Evolutionary conservation across 2,888 invertebrate species (phyloP).

Genomic region (Monochamus alternatus): DNA sequence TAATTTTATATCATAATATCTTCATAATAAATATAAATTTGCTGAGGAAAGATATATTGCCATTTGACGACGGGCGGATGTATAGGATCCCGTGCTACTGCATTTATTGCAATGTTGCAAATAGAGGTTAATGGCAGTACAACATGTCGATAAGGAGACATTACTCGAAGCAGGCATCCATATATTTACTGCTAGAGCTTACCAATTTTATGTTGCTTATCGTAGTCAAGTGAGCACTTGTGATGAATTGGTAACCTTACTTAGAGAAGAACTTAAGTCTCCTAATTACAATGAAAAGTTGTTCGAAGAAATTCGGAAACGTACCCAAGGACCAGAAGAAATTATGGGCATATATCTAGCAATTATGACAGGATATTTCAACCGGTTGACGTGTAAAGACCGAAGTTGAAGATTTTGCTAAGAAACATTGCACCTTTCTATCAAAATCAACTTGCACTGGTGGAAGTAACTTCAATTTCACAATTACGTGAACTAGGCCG

Average conservation of each 20-base stretch:
- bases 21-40: no score
- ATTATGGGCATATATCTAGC: conserved; percentile 17
- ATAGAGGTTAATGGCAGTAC: no score
- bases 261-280: conserved; percentile 19
- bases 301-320: no score
- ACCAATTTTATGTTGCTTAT: conserved; percentile 26
- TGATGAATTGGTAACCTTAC: conserved; percentile 27
- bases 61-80: no score
- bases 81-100: no score
- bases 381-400: background rate
- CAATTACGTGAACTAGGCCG: background rate
- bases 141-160: conserved; percentile 10
- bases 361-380: conserved; percentile 18
- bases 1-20: no score
- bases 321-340: background rate
- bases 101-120: no score
- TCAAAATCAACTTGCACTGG: no score
- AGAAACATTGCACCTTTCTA: no score
- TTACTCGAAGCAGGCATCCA: conserved; percentile 24
- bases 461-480: no score
- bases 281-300: conserved; percentile 14
- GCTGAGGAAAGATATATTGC: no score
- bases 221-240: conserved; percentile 1
- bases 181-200: conserved; percentile 15
- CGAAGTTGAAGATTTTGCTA: no score